Percentiles rank a stretch among this genome's conserved stretches.
phyloP scores from a whole-genome alignment of 2,797 vertebrate genomes.

The Sebastes diploproa region DNA sequence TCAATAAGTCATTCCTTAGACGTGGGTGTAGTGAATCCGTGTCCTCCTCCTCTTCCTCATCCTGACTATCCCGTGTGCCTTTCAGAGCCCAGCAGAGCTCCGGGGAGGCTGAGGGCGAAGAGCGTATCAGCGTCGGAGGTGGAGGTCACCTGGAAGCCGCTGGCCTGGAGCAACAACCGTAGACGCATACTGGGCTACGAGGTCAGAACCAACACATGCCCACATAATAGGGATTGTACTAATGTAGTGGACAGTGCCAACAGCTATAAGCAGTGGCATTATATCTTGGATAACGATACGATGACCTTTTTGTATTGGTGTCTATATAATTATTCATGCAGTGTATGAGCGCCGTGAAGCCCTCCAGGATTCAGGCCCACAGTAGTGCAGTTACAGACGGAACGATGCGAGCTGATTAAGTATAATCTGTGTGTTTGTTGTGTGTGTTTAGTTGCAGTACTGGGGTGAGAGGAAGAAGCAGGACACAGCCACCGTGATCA shows the following conservation, averaged over 20 bases:
- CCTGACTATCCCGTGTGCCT: conserved; percentile 20
- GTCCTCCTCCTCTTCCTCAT: conserved; percentile 7
- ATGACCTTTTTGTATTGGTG: conserved; percentile 23
- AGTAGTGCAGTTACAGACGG: background rate
- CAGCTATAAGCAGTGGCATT: conserved; percentile 14
- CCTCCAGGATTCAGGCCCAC: background rate
- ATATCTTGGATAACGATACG: background rate
- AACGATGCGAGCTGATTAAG: background rate
- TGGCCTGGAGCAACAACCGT: conserved; percentile 87
- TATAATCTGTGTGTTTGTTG: conserved; percentile 13
- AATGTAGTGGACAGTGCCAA: conserved; percentile 20
- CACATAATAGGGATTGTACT: conserved; percentile 40
- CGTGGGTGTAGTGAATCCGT: conserved; percentile 43
- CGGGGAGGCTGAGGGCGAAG: conserved; percentile 84
- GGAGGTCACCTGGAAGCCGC: conserved; percentile 91
- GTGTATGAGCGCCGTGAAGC: background rate
- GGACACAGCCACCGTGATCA: conserved; percentile 86
- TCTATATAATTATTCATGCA: conserved; percentile 25
- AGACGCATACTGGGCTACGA: conserved; percentile 94
- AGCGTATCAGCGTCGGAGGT: conserved; percentile 91
- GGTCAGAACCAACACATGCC: conserved; percentile 77
- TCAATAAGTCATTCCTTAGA: conserved; percentile 17
- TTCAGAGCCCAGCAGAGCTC: conserved; percentile 90
- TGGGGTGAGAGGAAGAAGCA: conserved; percentile 89
- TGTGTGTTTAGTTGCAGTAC: conserved; percentile 85